phyloP scores from a whole-genome alignment of 2,113 vertebrate genomes.

The Podilymbus podiceps region DNA sequence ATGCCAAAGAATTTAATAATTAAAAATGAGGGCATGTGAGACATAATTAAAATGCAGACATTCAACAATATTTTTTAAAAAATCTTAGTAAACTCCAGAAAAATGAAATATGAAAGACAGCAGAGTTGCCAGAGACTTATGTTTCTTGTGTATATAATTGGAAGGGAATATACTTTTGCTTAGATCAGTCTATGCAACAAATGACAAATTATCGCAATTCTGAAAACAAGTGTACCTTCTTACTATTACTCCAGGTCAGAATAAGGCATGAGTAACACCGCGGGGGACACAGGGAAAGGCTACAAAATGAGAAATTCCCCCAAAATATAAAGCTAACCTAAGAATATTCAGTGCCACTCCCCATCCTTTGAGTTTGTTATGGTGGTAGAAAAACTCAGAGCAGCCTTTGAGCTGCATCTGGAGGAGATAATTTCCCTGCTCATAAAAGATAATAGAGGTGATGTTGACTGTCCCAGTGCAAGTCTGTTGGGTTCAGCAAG shows the following conservation, averaged over 20 bases:
- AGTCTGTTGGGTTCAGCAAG: background rate
- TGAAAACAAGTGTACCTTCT: background rate
- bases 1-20: background rate
- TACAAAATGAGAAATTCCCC: background rate
- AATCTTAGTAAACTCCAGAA: background rate
- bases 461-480: background rate
- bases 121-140: background rate
- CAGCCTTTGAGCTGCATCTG: background rate
- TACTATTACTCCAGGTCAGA: background rate
- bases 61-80: background rate
- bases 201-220: background rate
- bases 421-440: background rate
- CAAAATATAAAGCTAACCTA: background rate
- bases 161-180: background rate
- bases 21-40: background rate
- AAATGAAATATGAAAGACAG: background rate
- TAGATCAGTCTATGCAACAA: background rate
- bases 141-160: background rate
- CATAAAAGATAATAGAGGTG: background rate
- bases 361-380: background rate
- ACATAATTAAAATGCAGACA: background rate
- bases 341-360: background rate
- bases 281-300: background rate
- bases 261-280: background rate
- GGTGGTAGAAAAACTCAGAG: background rate